Percentiles rank a stretch among this genome's conserved stretches.
Evolutionary conservation across 2,888 invertebrate genomes (phyloP).

Genomic region (Schrankia costaestrigalis): DNA sequence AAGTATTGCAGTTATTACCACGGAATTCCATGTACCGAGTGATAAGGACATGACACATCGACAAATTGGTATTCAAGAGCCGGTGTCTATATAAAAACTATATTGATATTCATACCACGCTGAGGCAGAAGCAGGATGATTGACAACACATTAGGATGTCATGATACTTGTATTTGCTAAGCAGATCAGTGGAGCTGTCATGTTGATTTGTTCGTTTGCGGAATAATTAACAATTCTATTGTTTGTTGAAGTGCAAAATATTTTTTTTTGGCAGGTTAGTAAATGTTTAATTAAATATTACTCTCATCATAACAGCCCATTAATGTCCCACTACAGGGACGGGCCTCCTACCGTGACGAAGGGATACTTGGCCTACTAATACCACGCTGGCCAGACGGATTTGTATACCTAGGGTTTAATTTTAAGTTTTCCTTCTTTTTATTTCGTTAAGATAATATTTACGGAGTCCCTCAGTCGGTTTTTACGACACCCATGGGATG

Average conservation of each 20-base stretch:
- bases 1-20: slow-evolving; percentile 7
- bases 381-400: too few species aligned
- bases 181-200: slow-evolving; percentile 53
- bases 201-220: slow-evolving; percentile 44
- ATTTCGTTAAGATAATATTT: too few species aligned
- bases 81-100: slow-evolving; percentile 52
- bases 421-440: too few species aligned
- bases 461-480: background rate
- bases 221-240: slow-evolving; percentile 44
- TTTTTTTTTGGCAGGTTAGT: too few species aligned
- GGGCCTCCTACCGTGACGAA: too few species aligned
- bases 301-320: too few species aligned
- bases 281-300: too few species aligned
- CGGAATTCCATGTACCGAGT: slow-evolving; percentile 25
- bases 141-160: slow-evolving; percentile 72
- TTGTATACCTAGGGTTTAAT: too few species aligned
- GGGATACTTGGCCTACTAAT: too few species aligned
- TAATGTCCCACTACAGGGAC: too few species aligned
- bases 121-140: slow-evolving; percentile 56
- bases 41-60: slow-evolving; percentile 53
- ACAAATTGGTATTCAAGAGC: slow-evolving; percentile 55
- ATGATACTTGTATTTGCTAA: slow-evolving; percentile 51
- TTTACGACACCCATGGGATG: background rate
- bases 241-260: slow-evolving; percentile 8
- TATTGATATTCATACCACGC: slow-evolving; percentile 53